Conservation (phyloP, 2,113 vertebrate species). For the Pongo abelii region DNA sequence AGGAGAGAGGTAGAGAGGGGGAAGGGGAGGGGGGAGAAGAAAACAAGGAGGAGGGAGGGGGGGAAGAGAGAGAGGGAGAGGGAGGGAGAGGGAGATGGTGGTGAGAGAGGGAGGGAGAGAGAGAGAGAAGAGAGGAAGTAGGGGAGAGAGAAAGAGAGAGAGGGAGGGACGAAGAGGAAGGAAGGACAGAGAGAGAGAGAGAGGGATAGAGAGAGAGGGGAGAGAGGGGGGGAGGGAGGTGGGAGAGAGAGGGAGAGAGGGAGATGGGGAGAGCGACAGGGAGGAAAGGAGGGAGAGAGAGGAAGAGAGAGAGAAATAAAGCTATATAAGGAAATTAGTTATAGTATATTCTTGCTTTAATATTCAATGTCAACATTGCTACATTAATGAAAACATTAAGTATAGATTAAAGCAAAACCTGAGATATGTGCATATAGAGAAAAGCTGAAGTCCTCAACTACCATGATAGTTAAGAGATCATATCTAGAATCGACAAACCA, state of each 20-base stretch:
- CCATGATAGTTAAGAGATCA: not conserved
- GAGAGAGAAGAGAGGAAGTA: too few relatives aligned
- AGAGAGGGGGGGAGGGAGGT: not conserved
- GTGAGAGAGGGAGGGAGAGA: too few relatives aligned
- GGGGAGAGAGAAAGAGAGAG: not conserved
- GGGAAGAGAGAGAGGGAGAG: not conserved
- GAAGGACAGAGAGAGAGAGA: not conserved
- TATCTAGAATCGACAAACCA: not conserved
- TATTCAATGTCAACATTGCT: not conserved
- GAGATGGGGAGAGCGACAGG: not conserved
- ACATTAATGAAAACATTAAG: slow-evolving; percentile 38
- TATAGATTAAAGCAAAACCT: slow-evolving; percentile 18
- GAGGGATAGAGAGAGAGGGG: not conserved
- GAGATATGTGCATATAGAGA: not conserved
- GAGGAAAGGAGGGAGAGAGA: not conserved
- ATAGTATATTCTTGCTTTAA: slow-evolving; percentile 29
- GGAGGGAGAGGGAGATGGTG: too few relatives aligned
- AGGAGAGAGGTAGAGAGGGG: not conserved
- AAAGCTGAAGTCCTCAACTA: slow-evolving; percentile 10
- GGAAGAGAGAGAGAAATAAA: not conserved
- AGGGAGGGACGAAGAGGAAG: too few relatives aligned
- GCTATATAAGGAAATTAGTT: slow-evolving; percentile 38
- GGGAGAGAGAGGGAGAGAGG: not conserved
- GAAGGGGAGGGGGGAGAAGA: too few relatives aligned
- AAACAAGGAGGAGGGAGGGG: too few relatives aligned